phyloP scores from a whole-genome alignment of 2,797 vertebrate species.

The Danio choprae region DNA sequence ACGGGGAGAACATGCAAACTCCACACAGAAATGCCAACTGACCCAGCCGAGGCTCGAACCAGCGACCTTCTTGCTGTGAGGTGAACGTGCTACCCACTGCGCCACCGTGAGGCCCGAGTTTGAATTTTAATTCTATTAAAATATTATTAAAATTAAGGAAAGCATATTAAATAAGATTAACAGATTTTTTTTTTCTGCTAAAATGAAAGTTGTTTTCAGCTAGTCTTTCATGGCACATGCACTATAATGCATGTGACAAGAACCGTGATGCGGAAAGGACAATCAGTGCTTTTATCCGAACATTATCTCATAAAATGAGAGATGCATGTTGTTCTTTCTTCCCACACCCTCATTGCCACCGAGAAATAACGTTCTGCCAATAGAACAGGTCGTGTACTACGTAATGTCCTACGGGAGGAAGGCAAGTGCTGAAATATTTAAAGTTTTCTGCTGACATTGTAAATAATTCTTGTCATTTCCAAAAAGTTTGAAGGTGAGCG shows the following conservation, averaged over 20 bases:
- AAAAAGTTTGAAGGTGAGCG: background rate
- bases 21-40: no score
- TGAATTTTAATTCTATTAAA: no score
- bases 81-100: no score
- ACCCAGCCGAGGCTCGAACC: no score
- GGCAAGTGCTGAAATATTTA: conserved; percentile 8
- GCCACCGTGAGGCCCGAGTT: no score
- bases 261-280: background rate
- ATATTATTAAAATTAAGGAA: no score
- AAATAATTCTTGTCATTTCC: background rate
- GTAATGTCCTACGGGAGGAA: conserved; percentile 6
- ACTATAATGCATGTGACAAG: background rate
- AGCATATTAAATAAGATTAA: no score
- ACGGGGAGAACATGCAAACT: no score
- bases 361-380: background rate
- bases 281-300: background rate
- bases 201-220: no score
- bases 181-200: no score
- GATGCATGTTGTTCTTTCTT: background rate
- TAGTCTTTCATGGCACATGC: background rate
- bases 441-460: background rate
- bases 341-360: background rate
- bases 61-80: no score
- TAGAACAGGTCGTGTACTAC: background rate
- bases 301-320: conserved; percentile 2